phyloP scores from a whole-genome alignment of 2,888 invertebrate species.

The Bombylius discolor region DNA sequence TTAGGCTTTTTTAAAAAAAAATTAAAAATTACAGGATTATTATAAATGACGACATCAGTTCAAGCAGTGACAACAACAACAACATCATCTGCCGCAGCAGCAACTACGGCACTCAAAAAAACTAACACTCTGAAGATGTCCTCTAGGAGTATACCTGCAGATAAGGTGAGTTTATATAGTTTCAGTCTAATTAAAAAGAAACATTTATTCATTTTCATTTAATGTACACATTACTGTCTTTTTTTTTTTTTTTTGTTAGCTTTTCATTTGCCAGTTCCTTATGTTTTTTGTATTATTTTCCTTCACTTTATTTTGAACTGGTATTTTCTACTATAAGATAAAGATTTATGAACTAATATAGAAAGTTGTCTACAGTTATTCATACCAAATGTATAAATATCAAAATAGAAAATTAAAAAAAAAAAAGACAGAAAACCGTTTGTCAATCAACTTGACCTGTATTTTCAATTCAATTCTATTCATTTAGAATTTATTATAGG shows the following conservation, averaged over 20 bases:
- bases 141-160: constrained; percentile 70
- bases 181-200: too few species aligned
- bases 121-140: constrained; percentile 42
- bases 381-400: too few species aligned
- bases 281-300: too few species aligned
- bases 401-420: too few species aligned
- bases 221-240: too few species aligned
- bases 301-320: too few species aligned
- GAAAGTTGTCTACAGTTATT: too few species aligned
- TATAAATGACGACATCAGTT: constrained; percentile 1
- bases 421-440: not conserved
- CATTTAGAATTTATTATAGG: not conserved
- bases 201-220: too few species aligned
- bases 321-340: too few species aligned
- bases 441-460: not conserved
- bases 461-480: not conserved
- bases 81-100: constrained; percentile 12
- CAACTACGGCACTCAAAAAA: constrained; percentile 13
- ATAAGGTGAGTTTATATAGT: constrained; percentile 49
- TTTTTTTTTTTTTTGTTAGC: too few species aligned
- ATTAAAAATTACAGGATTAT: not conserved
- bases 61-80: constrained; percentile 12
- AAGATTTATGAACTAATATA: too few species aligned
- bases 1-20: not conserved
- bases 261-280: too few species aligned